These are phyloP conservation scores for Bombyx mandarina DNA, from an alignment of 1,140 invertebrate genomes.

Conservation along the genomic window DNA sequence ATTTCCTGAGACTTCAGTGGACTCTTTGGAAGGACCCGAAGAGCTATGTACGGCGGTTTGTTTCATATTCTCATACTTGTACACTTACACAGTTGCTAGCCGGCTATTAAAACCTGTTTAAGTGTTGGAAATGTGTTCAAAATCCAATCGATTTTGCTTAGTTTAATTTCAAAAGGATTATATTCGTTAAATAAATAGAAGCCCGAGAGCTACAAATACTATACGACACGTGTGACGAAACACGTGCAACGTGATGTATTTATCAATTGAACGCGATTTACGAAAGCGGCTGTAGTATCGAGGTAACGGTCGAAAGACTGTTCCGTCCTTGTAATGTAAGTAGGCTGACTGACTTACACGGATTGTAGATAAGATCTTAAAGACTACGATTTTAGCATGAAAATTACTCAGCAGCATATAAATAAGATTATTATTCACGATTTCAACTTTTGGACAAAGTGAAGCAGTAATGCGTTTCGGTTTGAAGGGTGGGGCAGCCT, in stretches of 20 bases:
- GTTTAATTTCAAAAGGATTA: not conserved
- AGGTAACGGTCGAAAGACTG: slow-evolving; percentile 13
- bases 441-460: too few species aligned
- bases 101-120: too few species aligned
- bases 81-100: too few species aligned
- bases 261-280: slow-evolving; percentile 49
- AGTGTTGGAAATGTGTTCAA: too few species aligned
- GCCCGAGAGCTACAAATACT: slow-evolving; percentile 12
- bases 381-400: not conserved
- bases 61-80: too few species aligned
- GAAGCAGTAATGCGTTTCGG: too few species aligned
- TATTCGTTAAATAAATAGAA: slow-evolving; percentile 33
- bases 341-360: not conserved
- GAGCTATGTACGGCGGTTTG: too few species aligned
- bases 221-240: slow-evolving; percentile 46
- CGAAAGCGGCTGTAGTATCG: slow-evolving; percentile 39
- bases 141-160: too few species aligned
- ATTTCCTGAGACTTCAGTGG: too few species aligned
- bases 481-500: too few species aligned
- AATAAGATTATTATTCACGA: not conserved
- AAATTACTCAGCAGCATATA: not conserved
- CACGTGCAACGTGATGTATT: slow-evolving; percentile 49
- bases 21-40: too few species aligned
- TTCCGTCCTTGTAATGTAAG: not conserved
- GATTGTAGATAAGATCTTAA: too few species aligned